These are phyloP conservation scores for Tricholaema leucomelas DNA, from an alignment of 2,113 vertebrate genomes.

Conservation along the genomic window DNA sequence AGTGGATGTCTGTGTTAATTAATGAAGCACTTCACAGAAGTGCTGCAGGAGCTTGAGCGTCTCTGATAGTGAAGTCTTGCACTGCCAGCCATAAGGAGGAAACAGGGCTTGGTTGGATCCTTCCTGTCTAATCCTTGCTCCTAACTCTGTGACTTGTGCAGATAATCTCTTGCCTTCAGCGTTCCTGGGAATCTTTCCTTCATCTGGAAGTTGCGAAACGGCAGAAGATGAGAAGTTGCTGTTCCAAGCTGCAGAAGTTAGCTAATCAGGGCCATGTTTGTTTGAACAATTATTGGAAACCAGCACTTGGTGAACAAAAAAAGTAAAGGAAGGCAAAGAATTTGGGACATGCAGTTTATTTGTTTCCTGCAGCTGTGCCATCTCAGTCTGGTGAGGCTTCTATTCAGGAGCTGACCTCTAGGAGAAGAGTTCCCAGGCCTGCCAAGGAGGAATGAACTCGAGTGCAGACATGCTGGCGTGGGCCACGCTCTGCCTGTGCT, in stretches of 20 bases:
- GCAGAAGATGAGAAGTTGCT: not conserved
- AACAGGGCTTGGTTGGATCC: not conserved
- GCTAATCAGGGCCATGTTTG: not conserved
- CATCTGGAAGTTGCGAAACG: not conserved
- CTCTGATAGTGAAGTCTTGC: not conserved
- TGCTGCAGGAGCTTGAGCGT: not conserved
- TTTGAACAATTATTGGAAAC: not conserved
- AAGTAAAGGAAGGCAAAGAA: not conserved
- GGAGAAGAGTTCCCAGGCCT: not conserved
- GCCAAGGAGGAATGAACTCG: not conserved
- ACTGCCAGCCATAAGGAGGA: not conserved
- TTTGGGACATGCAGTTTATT: not conserved
- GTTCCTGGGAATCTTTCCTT: not conserved
- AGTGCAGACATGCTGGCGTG: not conserved
- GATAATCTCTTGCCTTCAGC: not conserved
- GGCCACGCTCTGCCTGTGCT: fast-evolving
- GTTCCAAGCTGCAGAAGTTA: not conserved
- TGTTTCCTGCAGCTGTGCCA: not conserved
- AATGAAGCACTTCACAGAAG: not conserved
- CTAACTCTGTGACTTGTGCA: not conserved
- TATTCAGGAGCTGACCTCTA: not conserved
- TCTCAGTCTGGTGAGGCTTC: not conserved
- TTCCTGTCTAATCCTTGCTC: not conserved
- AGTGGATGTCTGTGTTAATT: not conserved
- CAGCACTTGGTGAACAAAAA: not conserved